Base-by-base conservation (phyloP, 1,140 invertebrate genomes). In the Capitella teleta region DNA sequence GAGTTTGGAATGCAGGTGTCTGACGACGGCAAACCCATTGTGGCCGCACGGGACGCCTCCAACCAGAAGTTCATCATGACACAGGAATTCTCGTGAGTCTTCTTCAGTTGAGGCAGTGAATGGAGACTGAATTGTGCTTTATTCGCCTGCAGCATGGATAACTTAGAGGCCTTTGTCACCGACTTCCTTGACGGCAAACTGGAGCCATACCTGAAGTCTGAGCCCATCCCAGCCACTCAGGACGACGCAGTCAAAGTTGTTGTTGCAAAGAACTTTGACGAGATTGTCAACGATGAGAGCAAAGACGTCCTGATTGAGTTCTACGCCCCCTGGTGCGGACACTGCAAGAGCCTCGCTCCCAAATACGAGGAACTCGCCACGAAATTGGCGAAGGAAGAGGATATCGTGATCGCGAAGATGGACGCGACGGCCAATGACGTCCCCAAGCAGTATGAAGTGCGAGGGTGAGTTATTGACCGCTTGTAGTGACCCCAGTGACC, bases 401-500 rank as follows among this genome's bases (percentile, higher is more conserved):
- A 70, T 32, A 81, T 99, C 14, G 82, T 80, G 43, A 94, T 99
- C 66, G 87, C 95, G 0, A 98, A 98, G 69, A 88, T 98, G 74
- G 95, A 99, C 72, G 94, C 95, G 24, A 97, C 94, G 1, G 90
- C 89, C 38, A 99, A 99, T 73, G 95, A 99, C 77, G 93, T 97
- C 54, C 90, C 92, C 52, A 70, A 81, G n/a, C 68, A 76, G 51
- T 99, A 82, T 72, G 87, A 97, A 61, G 95, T 99, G 14, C 79
- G 81, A 57, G 95, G 76, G 70, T 76, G 42, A 3, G 42, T 16
- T 2, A 32, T n/a, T 32, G 30, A 32, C 30, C 8, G n/a, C 30
- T 32, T 32, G n/a, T n/a, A n/a, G n/a, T n/a, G n/a, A n/a, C n/a
- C n/a, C n/a, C n/a, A n/a, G n/a, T n/a, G n/a, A n/a, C n/a, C n/a